Evolutionary conservation across 2,797 vertebrate species (phyloP), one percentile per base, ranked within the genome.

Genomic region (Periparus ater): DNA sequence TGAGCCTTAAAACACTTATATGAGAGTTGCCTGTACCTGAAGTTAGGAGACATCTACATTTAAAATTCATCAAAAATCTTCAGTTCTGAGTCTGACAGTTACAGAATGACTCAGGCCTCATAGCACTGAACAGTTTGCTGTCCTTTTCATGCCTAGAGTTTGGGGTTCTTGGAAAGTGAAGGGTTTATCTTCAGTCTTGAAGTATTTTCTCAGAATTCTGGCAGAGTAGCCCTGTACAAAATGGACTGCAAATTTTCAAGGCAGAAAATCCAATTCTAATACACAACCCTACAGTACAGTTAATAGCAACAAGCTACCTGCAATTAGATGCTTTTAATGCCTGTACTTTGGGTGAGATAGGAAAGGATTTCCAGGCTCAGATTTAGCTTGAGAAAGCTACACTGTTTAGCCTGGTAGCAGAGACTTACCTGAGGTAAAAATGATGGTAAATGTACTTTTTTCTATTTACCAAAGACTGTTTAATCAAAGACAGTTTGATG

Each of bases 261-360:
- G 3, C 5, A 66, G 22, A 3, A 3, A 30, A 58, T 50, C 32
- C 4, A 2, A 34, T 48, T 79, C 8, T 76, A 73, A 48, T 0
- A 0, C 13, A 25, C 2, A 51, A 36, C 1, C 1, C 8, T 53
- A 18, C 34, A 20, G 6, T 27, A 13, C 2, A 34, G 12, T 17
- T 70, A 30, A 73, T 20, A 67, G 2, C 19, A 76, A 40, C 10
- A 40, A 11, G 3, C 9, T 74, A 30, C 40, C 38, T 54, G 11
- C 32, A 51, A 51, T 76, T 61, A 40, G 26, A 30, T 74, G 21
- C 1, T 67, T 87, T 63, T 20, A 23, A n/a, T 29, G 10, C 7
- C 34, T 80, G 7, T 4, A 44, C 4, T 71, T 92, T 57, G 72
- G 11, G 7, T 77, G 12, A 73, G 17, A n/a, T 13, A 45, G 15